These are phyloP conservation scores for Scatophagus argus DNA, from an alignment of 2,113 vertebrate species.

Conservation along the genomic window DNA sequence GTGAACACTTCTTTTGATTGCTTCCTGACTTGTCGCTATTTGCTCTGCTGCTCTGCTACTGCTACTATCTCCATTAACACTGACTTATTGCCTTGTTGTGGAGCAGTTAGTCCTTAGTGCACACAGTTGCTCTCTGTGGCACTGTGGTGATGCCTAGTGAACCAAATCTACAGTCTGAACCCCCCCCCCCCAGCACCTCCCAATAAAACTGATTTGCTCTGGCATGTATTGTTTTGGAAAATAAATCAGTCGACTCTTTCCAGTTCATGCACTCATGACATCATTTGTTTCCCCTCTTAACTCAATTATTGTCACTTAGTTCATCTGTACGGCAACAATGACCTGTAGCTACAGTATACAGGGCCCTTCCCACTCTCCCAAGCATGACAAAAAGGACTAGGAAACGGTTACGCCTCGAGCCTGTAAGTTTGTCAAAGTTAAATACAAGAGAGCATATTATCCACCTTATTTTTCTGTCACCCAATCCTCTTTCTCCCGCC, in stretches of 20 bases:
- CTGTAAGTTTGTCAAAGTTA: constrained; percentile 73
- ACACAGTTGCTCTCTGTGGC: constrained; percentile 19
- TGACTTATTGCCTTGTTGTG: constrained; percentile 23
- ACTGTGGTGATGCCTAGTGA: constrained; percentile 30
- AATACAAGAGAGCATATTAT: constrained; percentile 66
- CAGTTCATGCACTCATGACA: constrained; percentile 79
- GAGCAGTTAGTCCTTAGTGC: constrained; percentile 7
- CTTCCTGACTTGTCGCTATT: constrained; percentile 1
- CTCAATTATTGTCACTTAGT: constrained; percentile 86
- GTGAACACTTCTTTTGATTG: neutral
- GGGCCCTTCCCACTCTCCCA: constrained; percentile 44
- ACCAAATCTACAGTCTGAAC: constrained; percentile 36
- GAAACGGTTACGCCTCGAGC: constrained; percentile 62
- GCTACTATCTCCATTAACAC: too few species aligned
- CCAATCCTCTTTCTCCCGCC: constrained; percentile 64
- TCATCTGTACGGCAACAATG: constrained; percentile 79
- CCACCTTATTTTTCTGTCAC: constrained; percentile 71
- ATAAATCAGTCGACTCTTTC: constrained; percentile 80
- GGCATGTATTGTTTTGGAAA: constrained; percentile 81
- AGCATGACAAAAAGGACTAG: constrained; percentile 30
- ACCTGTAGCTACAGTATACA: constrained; percentile 71
- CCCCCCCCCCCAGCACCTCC: constrained; percentile 26
- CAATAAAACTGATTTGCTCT: constrained; percentile 78
- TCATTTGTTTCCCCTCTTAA: constrained; percentile 83
- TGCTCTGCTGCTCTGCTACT: too few species aligned